Conservation (phyloP, 2,113 vertebrate genomes). For the Arvicanthis niloticus region DNA sequence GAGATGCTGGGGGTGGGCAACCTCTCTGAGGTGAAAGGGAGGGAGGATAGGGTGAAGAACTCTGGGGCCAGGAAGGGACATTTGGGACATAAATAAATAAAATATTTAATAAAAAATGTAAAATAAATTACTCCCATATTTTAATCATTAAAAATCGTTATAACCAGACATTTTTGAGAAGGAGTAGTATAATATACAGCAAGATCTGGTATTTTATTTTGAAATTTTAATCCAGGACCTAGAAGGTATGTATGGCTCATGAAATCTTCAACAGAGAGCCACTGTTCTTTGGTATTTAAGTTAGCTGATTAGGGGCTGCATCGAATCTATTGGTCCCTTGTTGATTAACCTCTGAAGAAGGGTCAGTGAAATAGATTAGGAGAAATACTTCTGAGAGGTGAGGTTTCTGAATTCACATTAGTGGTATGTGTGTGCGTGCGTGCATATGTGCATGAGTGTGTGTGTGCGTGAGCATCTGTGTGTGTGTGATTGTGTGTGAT, state of each 20-base stretch:
- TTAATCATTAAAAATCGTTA: conserved; percentile 27
- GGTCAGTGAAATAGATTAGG: conserved; percentile 77
- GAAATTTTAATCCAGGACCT: neutral
- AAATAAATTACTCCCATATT: neutral
- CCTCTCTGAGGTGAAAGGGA: too few species aligned
- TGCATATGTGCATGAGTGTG: conserved; percentile 12
- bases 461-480: neutral
- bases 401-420: conserved; percentile 84
- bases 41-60: too few species aligned
- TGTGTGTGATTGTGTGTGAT: conserved; percentile 23
- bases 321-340: conserved; percentile 59
- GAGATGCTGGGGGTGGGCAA: too few species aligned
- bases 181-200: neutral
- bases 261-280: neutral
- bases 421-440: neutral
- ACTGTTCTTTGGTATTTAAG: neutral
- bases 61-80: too few species aligned
- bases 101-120: too few species aligned
- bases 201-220: conserved; percentile 3
- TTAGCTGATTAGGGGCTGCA: neutral
- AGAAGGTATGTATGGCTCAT: neutral
- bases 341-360: conserved; percentile 77
- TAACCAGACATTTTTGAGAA: neutral
- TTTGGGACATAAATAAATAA: too few species aligned
- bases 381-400: conserved; percentile 80